These are phyloP conservation scores for Zaprionus kolodkinae DNA, from an alignment of 1,140 invertebrate species.

Conservation along the genomic window DNA sequence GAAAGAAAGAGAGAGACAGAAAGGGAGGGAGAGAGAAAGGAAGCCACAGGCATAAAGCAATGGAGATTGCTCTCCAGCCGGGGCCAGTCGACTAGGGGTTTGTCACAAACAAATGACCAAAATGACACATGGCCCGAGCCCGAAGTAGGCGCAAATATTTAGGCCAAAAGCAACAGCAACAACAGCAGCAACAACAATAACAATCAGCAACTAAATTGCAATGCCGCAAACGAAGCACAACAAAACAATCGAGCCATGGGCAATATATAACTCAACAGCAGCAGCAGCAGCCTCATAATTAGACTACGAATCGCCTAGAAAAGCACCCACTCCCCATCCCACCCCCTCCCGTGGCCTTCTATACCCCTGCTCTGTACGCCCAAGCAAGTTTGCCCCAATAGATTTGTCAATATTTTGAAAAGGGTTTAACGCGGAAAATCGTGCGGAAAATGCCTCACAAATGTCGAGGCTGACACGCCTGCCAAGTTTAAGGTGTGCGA, in stretches of 20 bases:
- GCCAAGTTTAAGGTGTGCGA: conserved; percentile 21
- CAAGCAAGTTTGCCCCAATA: conserved; percentile 9
- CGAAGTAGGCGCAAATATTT: conserved; percentile 52
- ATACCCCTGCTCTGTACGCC: neutral
- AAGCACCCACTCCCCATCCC: neutral
- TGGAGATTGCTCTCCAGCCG: conserved; percentile 9
- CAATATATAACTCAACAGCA: conserved; percentile 35
- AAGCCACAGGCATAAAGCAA: conserved; percentile 12
- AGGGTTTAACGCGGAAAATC: conserved; percentile 54
- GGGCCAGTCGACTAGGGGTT: conserved; percentile 54
- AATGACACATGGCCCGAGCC: conserved; percentile 69
- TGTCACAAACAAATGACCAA: conserved; percentile 80
- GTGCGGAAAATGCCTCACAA: conserved; percentile 62
- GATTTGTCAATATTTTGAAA: conserved; percentile 57
- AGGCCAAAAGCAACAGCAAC: conserved; percentile 45
- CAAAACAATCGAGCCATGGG: conserved; percentile 21
- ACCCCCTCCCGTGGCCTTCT: too few species aligned
- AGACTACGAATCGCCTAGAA: conserved; percentile 6
- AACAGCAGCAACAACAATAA: neutral
- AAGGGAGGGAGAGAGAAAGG: neutral
- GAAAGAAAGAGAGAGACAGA: neutral
- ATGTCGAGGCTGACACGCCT: conserved; percentile 18
- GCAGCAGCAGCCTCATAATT: conserved; percentile 37
- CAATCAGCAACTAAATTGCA: conserved; percentile 33
- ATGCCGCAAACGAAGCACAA: conserved; percentile 13